Evolutionary conservation across 2,113 vertebrate species (phyloP).

Genomic region (Cavia aperea): DNA sequence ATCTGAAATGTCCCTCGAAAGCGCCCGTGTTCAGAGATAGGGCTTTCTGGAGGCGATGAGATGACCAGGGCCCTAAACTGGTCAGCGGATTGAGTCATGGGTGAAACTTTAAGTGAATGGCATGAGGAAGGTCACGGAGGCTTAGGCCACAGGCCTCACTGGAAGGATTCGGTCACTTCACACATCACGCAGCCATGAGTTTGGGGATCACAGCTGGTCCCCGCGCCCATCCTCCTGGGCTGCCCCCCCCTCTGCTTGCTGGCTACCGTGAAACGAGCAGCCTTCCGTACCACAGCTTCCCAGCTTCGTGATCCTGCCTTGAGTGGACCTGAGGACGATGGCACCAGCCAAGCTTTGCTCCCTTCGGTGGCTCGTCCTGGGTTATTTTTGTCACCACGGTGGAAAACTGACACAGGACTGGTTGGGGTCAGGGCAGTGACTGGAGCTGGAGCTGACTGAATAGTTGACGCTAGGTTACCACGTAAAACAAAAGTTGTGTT

Average conservation of each 20-base stretch:
- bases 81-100: not conserved
- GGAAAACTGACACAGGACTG: not conserved
- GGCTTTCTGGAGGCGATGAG: not conserved
- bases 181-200: not conserved
- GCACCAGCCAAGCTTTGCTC: not conserved
- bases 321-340: too few species aligned
- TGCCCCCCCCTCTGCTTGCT: not conserved
- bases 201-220: not conserved
- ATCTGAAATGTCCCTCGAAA: not conserved
- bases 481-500: not conserved
- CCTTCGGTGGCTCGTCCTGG: not conserved
- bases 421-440: accelerated
- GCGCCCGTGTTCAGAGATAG: too few species aligned
- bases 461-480: not conserved
- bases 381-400: not conserved
- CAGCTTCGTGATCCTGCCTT: not conserved
- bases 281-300: not conserved
- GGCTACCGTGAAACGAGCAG: not conserved
- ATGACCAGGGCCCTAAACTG: not conserved
- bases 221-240: not conserved
- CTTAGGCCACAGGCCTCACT: not conserved
- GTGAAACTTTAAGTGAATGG: not conserved
- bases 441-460: not conserved
- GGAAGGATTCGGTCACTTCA: not conserved
- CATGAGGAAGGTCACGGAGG: not conserved